Base-by-base conservation (phyloP, 92 coral and sea anemone genomes). In the Desmophyllum pertusum region DNA sequence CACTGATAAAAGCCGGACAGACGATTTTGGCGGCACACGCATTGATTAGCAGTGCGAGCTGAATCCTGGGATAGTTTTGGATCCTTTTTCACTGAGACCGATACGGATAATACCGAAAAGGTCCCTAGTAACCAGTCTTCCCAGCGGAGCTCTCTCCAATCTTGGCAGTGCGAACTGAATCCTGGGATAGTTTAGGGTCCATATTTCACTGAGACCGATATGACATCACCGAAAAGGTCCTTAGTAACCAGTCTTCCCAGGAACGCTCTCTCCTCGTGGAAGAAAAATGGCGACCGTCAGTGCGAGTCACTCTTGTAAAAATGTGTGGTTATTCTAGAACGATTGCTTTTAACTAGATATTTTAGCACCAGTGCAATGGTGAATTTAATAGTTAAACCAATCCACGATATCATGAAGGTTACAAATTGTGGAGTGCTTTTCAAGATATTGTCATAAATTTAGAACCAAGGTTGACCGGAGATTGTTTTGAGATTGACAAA, bases 191-290 rank as follows among this genome's bases (percentile, higher is more conserved):
- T 21, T 33, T n/a, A 30, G 21, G 43, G 30, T 7, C 30, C 64
- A 40, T 79, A 15, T 59, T 52, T 45, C 25, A 35, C n/a, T 18
- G 30, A 39, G 59, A 50, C 79, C 8, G 30, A 51, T 31, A 75
- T 75, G 65, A 62, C 41, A 41, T 25, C 45, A 15, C 40, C 1
- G 40, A 79, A 64, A 63, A 42, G 27, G 81, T 75, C 76, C 84
- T 85, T 79, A 68, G 73, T 50, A 25, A 50, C 91, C 87, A 80
- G 85, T 88, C 85, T 65, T 30, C 82, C 40, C 30, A 33, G 10
- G n/a, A n/a, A n/a, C 73, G 57, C 87, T 80, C 82, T 74, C 78
- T 77, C 95, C 95, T 92, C 95, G 95, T 92, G 87, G 93, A 76
- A 75, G 70, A 80, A 92, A 92, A 76, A 92, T 92, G 95, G 95